phyloP scores from a whole-genome alignment of 2,888 invertebrate genomes.

The Ditylenchus weischeri region DNA sequence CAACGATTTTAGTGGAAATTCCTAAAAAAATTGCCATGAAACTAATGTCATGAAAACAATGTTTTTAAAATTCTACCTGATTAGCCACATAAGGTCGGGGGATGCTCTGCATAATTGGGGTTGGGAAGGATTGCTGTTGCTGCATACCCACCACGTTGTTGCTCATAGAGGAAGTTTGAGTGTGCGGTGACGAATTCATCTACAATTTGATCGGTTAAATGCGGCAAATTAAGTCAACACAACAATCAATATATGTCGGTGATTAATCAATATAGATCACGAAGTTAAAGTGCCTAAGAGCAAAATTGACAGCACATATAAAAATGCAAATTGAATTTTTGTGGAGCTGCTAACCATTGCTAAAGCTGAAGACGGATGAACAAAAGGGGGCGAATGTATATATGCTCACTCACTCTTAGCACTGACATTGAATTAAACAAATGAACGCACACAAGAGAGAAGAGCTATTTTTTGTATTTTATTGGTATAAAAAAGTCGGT shows the following conservation, averaged over 20 bases:
- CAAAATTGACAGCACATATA: no score
- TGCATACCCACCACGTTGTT: background rate
- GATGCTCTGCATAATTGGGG: background rate
- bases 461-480: slow-evolving; percentile 12
- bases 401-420: background rate
- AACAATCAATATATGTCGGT: no score
- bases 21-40: slow-evolving; percentile 18
- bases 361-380: no score
- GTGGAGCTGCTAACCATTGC: no score
- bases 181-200: slow-evolving; percentile 21
- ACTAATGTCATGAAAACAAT: background rate
- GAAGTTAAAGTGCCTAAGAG: no score
- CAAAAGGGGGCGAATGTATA: no score
- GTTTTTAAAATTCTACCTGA: background rate
- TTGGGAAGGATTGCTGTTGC: slow-evolving; percentile 1
- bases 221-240: background rate
- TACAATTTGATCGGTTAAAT: background rate
- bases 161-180: slow-evolving; percentile 26
- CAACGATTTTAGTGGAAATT: slow-evolving; percentile 61
- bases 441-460: slow-evolving; percentile 10
- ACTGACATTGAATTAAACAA: slow-evolving; percentile 8
- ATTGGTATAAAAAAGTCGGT: slow-evolving; percentile 3
- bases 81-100: background rate
- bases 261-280: no score
- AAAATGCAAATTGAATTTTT: no score